Evolutionary conservation across 2,113 vertebrate genomes (phyloP), one percentile per base, ranked within the genome.

Genomic region (Notarius lentiginosus): DNA sequence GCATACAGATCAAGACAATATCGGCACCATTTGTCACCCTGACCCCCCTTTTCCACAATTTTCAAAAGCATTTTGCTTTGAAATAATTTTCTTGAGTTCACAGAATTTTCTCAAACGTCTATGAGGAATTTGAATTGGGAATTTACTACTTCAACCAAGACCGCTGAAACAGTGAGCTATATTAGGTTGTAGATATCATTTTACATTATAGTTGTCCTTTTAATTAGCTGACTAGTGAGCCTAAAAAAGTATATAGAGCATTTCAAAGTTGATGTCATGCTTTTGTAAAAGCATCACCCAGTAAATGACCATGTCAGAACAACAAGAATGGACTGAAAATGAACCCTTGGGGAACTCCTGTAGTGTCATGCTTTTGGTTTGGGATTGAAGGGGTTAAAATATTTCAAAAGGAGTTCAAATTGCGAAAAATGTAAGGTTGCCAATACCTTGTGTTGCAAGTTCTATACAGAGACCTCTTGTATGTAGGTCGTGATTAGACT

Each of bases 381-480:
- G 2, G 10, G 51, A 17, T 18, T 79, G 2, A 77, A 53, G 3
- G 9, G 22, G 11, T 79, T 79, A 2, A 76, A 76, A 76, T 11
- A 7, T n/a, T 79, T 56, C n/a, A 30, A 9, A 30, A 79, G 14
- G 27, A 58, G n/a, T 18, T 79, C 15, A 27, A 1, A 20, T 56
- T 4, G 5, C 12, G 22, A 55, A 15, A 77, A 77, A 53, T 8
- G 7, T 56, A 10, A 79, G 24, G 1, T 5, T 22, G 6, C 30
- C 3, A 80, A 88, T 11, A 68, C 10, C 58, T 66, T 87, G 11
- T 75, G 34, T 61, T 56, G 77, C 77, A 79, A 18, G 15, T 53
- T 58, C 4, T 34, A 24, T 58, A 58, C 11, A 30, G 15, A 34
- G 53, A 79, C n/a, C 17, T 34, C 79, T 60, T 53, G 55, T 68